Evolutionary conservation across 2,113 vertebrate species (phyloP).

Genomic region (Tragelaphus strepsiceros): DNA sequence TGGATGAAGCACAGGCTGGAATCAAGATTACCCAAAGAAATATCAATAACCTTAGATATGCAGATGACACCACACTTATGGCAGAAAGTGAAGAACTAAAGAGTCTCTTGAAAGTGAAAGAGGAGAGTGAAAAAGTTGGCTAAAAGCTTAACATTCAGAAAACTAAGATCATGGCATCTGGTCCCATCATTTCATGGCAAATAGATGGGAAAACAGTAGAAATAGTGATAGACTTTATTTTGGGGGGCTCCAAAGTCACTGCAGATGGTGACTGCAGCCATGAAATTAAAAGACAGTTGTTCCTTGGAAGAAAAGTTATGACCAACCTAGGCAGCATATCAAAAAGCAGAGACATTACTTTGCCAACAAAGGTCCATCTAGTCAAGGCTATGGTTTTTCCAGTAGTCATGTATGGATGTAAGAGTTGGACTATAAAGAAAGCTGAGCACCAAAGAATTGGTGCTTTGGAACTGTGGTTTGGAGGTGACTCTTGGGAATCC

Average conservation of each 20-base stretch:
- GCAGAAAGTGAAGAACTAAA: not conserved
- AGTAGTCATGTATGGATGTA: not conserved
- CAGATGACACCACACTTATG: not conserved
- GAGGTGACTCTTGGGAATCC: not conserved
- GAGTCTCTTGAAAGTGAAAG: not conserved
- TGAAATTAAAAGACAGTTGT: not conserved
- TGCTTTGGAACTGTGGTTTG: not conserved
- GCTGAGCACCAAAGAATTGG: not conserved
- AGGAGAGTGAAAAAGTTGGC: not conserved
- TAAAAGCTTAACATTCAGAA: not conserved
- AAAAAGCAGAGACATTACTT: not conserved
- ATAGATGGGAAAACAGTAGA: not conserved
- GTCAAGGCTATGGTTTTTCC: not conserved
- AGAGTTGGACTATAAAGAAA: not conserved
- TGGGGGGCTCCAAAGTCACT: not conserved
- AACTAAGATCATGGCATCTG: not conserved
- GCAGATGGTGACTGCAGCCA: not conserved
- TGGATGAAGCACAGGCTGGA: not conserved
- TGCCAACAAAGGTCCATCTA: not conserved
- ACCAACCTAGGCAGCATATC: not conserved
- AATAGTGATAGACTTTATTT: not conserved
- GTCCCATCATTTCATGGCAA: not conserved
- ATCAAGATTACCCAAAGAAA: accelerated
- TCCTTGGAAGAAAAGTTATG: not conserved
- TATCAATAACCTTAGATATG: not conserved